Evolutionary conservation across 2,888 invertebrate species (phyloP).

Genomic region (Terebella lapidaria): DNA sequence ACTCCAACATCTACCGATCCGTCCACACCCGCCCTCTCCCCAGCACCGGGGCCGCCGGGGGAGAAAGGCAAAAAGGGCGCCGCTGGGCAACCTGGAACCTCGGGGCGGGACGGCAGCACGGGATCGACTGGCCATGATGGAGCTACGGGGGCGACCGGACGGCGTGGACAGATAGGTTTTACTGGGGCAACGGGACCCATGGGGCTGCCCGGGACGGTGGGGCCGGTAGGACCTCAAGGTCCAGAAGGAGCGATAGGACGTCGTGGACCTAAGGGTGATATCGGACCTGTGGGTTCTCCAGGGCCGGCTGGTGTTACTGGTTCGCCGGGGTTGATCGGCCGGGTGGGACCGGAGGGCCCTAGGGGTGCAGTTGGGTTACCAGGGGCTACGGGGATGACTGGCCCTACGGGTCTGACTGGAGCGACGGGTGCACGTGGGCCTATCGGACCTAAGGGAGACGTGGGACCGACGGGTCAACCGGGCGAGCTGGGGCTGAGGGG

Average conservation of each 20-base stretch:
- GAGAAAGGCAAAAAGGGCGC: neutral
- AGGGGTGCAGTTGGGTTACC: neutral
- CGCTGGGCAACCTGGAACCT: neutral
- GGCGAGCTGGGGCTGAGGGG: neutral
- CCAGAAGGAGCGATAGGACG: neutral
- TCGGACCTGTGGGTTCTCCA: neutral
- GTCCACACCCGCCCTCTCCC: neutral
- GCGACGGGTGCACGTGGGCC: neutral
- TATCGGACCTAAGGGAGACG: neutral
- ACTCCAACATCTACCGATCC: neutral
- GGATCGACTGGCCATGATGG: neutral
- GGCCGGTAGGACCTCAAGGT: neutral
- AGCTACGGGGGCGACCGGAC: neutral
- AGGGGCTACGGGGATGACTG: neutral
- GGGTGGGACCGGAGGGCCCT: neutral
- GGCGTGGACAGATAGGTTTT: neutral
- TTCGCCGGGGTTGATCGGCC: neutral
- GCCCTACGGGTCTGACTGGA: neutral
- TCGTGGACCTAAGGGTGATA: neutral
- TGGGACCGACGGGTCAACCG: neutral
- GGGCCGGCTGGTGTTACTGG: neutral
- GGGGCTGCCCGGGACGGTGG: neutral
- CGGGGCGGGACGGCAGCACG: neutral
- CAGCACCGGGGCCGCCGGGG: neutral
- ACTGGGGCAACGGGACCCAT: neutral